Percentiles rank a stretch among this genome's conserved stretches.
These are phyloP conservation scores for Rhombomys opimus DNA, from an alignment of 2,113 vertebrate species.

Conservation along the genomic window DNA sequence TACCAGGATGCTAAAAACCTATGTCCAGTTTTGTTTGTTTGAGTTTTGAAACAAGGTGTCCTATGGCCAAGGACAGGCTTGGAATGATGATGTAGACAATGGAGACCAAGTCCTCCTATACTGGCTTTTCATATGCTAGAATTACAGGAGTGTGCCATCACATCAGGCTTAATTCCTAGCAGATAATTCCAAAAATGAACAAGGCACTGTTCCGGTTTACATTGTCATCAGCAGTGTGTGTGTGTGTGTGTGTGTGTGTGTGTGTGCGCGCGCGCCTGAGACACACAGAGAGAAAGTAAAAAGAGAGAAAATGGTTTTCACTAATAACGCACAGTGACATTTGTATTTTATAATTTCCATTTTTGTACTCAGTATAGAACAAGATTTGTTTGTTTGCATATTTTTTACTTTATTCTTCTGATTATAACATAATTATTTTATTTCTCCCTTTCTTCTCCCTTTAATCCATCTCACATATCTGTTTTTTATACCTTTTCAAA, in stretches of 20 bases:
- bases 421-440: not conserved
- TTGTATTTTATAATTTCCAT: not conserved
- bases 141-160: not conserved
- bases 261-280: too few relatives aligned
- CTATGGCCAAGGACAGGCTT: not conserved
- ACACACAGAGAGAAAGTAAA: too few relatives aligned
- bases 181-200: not conserved
- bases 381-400: not conserved
- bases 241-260: not conserved
- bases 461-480: not conserved
- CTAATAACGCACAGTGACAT: not conserved
- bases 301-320: not conserved
- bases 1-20: not conserved
- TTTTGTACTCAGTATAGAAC: not conserved
- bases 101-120: not conserved
- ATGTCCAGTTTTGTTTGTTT: not conserved
- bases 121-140: too few relatives aligned
- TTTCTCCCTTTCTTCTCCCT: not conserved
- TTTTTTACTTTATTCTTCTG: not conserved
- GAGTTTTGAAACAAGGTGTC: not conserved
- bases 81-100: not conserved
- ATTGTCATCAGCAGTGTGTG: not conserved
- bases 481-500: not conserved
- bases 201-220: not conserved
- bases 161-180: too few relatives aligned